Evolutionary conservation across 2,888 invertebrate genomes (phyloP).

Genomic region (Metacarcinus magister): DNA sequence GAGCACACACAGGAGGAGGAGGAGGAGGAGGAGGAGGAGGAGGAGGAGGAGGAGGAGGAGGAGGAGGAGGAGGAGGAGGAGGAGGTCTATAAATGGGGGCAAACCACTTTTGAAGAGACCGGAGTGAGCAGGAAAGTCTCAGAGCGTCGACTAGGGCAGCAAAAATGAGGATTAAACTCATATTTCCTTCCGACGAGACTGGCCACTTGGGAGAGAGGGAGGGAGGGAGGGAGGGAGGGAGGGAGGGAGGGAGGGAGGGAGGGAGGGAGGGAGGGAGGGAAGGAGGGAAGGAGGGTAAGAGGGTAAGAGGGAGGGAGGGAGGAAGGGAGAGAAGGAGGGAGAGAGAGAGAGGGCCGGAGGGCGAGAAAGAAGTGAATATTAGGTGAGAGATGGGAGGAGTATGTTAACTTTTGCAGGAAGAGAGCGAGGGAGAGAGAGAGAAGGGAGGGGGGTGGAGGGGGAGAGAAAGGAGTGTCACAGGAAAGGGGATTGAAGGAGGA

Average conservation of each 20-base stretch:
- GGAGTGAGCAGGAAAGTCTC: not conserved
- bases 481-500: too few species aligned
- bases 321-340: not conserved
- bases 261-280: not conserved
- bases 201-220: not conserved
- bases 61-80: constrained; percentile 26
- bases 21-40: not conserved
- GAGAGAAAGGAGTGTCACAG: too few species aligned
- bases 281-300: not conserved
- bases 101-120: not conserved
- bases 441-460: too few species aligned
- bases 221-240: constrained; percentile 43
- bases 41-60: constrained; percentile 10
- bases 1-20: not conserved
- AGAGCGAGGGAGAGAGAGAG: not conserved
- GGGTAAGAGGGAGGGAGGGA: not conserved
- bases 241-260: constrained; percentile 37
- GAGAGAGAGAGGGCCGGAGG: not conserved
- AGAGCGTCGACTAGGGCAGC: not conserved
- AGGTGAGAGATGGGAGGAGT: not conserved
- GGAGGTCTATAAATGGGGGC: not conserved
- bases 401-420: not conserved
- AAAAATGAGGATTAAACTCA: not conserved
- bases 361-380: not conserved
- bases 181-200: not conserved